A percentile compares a stretch with the other conserved stretches of the same genome.
These are phyloP conservation scores for Poecile montanus DNA, from an alignment of 2,797 vertebrate species.

Conservation along the genomic window DNA sequence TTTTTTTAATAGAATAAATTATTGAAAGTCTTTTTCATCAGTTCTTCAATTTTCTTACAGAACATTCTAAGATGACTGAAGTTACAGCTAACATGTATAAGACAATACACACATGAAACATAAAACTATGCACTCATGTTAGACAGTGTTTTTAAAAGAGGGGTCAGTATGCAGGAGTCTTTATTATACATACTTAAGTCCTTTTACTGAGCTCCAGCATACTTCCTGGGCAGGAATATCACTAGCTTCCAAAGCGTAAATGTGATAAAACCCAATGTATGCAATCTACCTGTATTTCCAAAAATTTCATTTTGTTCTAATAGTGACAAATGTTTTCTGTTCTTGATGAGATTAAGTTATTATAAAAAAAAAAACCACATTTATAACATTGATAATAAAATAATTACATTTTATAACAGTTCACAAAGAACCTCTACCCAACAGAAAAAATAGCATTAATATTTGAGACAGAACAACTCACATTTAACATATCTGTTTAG, in stretches of 20 bases:
- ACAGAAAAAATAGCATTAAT: neutral
- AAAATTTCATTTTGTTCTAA: constrained; percentile 3
- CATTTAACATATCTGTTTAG: neutral
- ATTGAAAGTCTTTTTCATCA: neutral
- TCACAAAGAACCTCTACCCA: neutral
- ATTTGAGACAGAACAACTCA: neutral
- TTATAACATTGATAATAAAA: neutral
- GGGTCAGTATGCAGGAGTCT: neutral
- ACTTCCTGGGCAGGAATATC: constrained; percentile 15
- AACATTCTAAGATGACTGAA: neutral
- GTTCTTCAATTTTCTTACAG: neutral
- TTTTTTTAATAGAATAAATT: neutral
- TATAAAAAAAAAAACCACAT: neutral
- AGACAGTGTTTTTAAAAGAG: constrained; percentile 46
- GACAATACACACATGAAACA: neutral
- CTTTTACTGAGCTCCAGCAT: constrained; percentile 19
- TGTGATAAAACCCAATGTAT: neutral
- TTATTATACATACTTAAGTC: constrained; percentile 21
- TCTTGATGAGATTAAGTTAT: neutral
- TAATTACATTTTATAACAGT: neutral
- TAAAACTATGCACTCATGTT: neutral
- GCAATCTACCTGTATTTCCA: neutral
- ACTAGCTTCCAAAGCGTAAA: neutral
- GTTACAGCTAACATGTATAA: neutral
- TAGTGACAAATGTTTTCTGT: neutral